These are phyloP conservation scores for Halcyon leucocephala DNA, from an alignment of 2,797 vertebrate genomes.

Conservation along the genomic window DNA sequence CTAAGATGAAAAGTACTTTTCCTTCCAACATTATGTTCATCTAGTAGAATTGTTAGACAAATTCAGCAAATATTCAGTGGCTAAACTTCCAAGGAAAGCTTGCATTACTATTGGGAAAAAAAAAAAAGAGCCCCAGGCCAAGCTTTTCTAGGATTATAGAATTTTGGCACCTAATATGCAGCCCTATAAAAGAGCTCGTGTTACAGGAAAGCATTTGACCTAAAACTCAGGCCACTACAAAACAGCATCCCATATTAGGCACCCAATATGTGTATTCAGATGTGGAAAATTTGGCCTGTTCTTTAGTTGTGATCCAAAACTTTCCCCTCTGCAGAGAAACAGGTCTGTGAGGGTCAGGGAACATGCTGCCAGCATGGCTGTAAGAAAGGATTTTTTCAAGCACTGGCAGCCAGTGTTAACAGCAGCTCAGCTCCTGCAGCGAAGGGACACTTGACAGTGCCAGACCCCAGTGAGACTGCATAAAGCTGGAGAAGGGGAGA, in stretches of 20 bases:
- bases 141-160: conserved; percentile 24
- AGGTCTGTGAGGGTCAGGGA: not conserved
- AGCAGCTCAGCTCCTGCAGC: not conserved
- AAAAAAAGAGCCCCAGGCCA: not conserved
- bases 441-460: not conserved
- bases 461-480: conserved; percentile 14
- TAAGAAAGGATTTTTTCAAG: not conserved
- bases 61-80: not conserved
- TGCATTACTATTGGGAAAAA: not conserved
- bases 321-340: not conserved
- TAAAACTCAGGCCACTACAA: conserved; percentile 9
- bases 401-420: not conserved
- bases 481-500: not conserved
- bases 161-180: conserved; percentile 4
- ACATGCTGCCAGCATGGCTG: not conserved
- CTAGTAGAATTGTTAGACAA: conserved; percentile 2
- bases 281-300: not conserved
- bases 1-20: conserved; percentile 20
- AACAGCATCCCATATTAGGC: not conserved
- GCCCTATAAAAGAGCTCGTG: not conserved
- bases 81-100: conserved; percentile 9
- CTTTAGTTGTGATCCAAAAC: not conserved
- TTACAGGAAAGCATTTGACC: conserved; percentile 38
- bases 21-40: not conserved
- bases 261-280: not conserved